These are phyloP conservation scores for Cistogaster globosa DNA, from an alignment of 2,888 invertebrate species.

Conservation along the genomic window DNA sequence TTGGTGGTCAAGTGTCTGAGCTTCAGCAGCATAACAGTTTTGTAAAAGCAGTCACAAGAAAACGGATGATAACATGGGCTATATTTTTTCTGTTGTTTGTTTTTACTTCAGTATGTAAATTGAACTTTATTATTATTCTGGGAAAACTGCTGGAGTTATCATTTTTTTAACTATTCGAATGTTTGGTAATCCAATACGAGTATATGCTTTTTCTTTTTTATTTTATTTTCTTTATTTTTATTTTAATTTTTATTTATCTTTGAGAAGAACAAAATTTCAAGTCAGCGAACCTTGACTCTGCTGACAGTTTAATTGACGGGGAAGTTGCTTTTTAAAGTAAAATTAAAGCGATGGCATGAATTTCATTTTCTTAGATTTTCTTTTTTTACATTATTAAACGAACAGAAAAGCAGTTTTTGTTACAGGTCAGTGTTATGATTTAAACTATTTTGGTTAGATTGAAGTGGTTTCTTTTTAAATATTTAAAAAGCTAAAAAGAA, in stretches of 20 bases:
- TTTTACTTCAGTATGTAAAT: constrained; percentile 44
- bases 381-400: not conserved
- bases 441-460: not conserved
- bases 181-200: constrained; percentile 46
- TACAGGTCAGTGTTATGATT: constrained; percentile 57
- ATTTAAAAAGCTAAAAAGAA: not conserved
- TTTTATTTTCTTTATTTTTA: constrained; percentile 4
- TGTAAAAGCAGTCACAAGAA: constrained; percentile 32
- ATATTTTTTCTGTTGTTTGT: not conserved
- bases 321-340: constrained; percentile 4
- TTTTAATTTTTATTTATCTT: not conserved
- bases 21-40: constrained; percentile 7
- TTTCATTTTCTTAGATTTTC: not conserved
- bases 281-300: constrained; percentile 62
- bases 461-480: not conserved
- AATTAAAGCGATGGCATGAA: constrained; percentile 27
- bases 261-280: constrained; percentile 7
- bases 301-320: constrained; percentile 19
- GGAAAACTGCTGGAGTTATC: constrained; percentile 21
- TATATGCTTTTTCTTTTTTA: not conserved
- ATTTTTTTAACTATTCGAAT: not conserved
- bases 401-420: not conserved
- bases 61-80: not conserved
- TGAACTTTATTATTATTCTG: constrained; percentile 59
- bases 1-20: constrained; percentile 48